Evolutionary conservation across 2,797 vertebrate genomes (phyloP), one percentile per base, ranked within the genome.

Genomic region (Malurus splendens): DNA sequence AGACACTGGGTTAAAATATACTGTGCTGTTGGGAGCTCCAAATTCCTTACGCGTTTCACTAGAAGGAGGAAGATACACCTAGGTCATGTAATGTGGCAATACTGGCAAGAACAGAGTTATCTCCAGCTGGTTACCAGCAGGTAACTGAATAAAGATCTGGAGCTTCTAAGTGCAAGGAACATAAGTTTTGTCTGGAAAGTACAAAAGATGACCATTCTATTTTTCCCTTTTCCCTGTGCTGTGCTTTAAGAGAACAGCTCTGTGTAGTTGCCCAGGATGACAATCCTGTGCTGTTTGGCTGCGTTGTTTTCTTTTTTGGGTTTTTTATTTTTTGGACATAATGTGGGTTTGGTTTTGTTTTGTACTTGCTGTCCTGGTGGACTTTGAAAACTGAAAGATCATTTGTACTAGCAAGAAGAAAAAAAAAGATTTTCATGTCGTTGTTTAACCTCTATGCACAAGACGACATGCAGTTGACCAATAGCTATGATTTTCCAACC

Each of bases 401-500:
- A 13, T 25, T 71, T 80, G 11, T 36, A 47, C 28, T 41, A 33
- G 18, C 18, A 24, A 78, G 38, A 65, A 25, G 57, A 78, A 72
- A 14, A 10, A 66, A 32, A 57, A 30, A 74, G 74, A 71, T 28
- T 56, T 86, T 71, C 14, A 18, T 47, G 15, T 64, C 39, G 72
- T 67, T 25, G 9, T 74, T 38, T 74, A 64, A 61, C 33, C 19
- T 36, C 32, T 70, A 51, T n/a, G 62, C n/a, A 41, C 20, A 54
- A 81, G 66, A 45, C 0, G 0, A 13, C 5, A 3, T 1, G 1
- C 23, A 24, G 28, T 50, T 79, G 50, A 64, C n/a, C 1, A 0
- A 28, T 45, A 27, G 11, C 42, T 78, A n/a, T 5, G 4, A 61
- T 51, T 82, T 59, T 66, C 17, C 6, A 19, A 80, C 38, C 56